Evolutionary conservation across 1,140 invertebrate genomes (phyloP), one percentile per base, ranked within the genome.

Genomic region (Dicyema japonicum): DNA sequence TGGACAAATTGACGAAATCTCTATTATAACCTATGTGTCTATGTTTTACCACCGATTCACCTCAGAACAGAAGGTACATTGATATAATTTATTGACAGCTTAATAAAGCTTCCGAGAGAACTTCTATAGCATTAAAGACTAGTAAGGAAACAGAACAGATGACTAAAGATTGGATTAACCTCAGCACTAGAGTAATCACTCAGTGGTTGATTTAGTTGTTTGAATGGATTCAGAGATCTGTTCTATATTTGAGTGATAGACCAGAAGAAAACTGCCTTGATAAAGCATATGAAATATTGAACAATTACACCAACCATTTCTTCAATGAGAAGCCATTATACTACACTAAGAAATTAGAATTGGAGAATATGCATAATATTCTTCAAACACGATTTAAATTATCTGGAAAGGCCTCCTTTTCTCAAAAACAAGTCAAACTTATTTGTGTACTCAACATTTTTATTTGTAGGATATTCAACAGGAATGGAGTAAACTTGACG

Each of bases 11-110:
- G 88, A 97, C 50, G 88, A 97, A 54, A 97, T 94, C 45, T 94
- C 82, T 1, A 94, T 97, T 40, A 94, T 97, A 38, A 97, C 88
- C 0, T 97, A 97, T 47, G 85, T 94, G 21, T 82, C 97, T 25
- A 94, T 82, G 2, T 94, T 90, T 50, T 97, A 97, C 49, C 85
- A 97, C 50, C 94, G 92, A 60, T 97, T 97, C 60, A 90, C 78
- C 35, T 80, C 80, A 45, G 76, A 78, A 38, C 75, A 90, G 63
- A 88, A 94, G 80, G 82, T 90, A 24, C 19, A 18, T 32, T 18
- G 3, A 15, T 19, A n/a, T n/a, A n/a, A n/a, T n/a, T n/a, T n/a
- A n/a, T n/a, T n/a, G n/a, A n/a, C n/a, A n/a, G n/a, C n/a, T n/a
- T n/a, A n/a, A n/a, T n/a, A n/a, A n/a, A n/a, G n/a, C n/a, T n/a